phyloP scores from a whole-genome alignment of 2,113 vertebrate species.

The Zapus hudsonius region DNA sequence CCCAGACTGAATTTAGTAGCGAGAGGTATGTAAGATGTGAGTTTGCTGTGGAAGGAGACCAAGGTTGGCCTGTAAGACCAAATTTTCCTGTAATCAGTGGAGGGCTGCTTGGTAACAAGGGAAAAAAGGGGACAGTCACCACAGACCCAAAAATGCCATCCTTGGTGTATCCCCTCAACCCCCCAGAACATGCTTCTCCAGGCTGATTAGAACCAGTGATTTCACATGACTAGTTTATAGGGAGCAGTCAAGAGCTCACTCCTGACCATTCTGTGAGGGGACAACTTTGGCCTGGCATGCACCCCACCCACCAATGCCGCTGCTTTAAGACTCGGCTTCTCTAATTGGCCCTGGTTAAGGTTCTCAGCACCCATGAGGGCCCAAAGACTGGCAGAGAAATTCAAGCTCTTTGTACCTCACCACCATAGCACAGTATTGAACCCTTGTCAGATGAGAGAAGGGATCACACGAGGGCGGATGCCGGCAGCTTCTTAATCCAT shows the following conservation, averaged over 20 bases:
- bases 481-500: background rate
- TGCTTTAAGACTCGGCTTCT: background rate
- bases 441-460: background rate
- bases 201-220: background rate
- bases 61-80: background rate
- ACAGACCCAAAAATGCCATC: background rate
- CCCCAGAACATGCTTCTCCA: background rate
- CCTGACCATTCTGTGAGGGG: accelerated
- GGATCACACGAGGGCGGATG: background rate
- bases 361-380: background rate
- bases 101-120: background rate
- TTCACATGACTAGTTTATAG: background rate
- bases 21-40: background rate
- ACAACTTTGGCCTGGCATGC: accelerated
- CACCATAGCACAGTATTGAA: no score
- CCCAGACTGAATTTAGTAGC: background rate
- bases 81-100: background rate
- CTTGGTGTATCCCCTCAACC: background rate
- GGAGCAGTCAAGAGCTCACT: background rate
- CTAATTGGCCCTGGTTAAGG: background rate
- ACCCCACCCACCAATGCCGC: background rate
- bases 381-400: background rate
- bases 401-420: background rate
- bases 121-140: background rate
- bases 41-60: background rate